phyloP scores from a whole-genome alignment of 2,888 invertebrate genomes.

The Ophioninae sp. region DNA sequence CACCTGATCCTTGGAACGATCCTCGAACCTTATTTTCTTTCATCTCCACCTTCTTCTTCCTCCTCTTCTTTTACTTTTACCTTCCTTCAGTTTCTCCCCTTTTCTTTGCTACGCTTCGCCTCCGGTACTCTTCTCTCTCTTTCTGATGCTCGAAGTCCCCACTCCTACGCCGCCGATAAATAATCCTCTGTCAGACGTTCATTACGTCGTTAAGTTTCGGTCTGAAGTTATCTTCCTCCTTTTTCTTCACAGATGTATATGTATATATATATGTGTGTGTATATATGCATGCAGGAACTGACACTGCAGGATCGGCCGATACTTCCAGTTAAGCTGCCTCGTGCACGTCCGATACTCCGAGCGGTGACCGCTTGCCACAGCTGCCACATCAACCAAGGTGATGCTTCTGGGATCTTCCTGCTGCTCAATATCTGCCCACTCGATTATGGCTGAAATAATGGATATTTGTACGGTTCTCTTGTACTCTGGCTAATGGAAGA shows the following conservation, averaged over 20 bases:
- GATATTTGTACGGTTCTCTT: too few relatives aligned
- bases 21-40: too few relatives aligned
- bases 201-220: constrained; percentile 78
- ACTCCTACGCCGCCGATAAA: constrained; percentile 71
- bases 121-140: constrained; percentile 56
- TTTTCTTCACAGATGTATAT: constrained; percentile 18
- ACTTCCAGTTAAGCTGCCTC: too few relatives aligned
- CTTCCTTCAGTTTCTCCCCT: constrained; percentile 59
- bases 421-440: too few relatives aligned
- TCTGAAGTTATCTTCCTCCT: constrained; percentile 69
- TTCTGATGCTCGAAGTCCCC: constrained; percentile 48
- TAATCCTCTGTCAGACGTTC: constrained; percentile 78
- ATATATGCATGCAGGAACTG: neutral
- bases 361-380: too few relatives aligned
- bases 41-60: constrained; percentile 40
- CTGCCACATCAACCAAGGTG: too few relatives aligned
- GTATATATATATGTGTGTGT: neutral
- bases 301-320: too few relatives aligned
- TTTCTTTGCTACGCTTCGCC: constrained; percentile 60
- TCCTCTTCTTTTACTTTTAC: constrained; percentile 41
- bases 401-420: too few relatives aligned
- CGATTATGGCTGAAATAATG: too few relatives aligned
- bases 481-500: too few relatives aligned
- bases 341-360: too few relatives aligned
- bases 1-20: constrained; percentile 22